phyloP scores from a whole-genome alignment of 2,888 invertebrate species.

The Nephrocerus scutellatus region DNA sequence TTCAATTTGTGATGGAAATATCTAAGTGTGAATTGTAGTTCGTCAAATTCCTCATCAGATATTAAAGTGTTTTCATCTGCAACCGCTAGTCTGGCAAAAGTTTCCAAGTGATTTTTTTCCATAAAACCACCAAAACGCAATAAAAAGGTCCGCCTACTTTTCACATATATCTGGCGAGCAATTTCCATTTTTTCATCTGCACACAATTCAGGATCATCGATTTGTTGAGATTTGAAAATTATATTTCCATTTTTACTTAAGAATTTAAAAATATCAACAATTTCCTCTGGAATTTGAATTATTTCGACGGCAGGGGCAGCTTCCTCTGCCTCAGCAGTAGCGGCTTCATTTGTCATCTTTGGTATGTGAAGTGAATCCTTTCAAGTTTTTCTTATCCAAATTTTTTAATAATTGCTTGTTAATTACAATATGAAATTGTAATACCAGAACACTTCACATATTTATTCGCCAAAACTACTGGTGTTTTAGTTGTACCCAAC shows the following conservation, averaged over 20 bases:
- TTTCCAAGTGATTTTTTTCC: conserved; percentile 58
- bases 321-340: not conserved
- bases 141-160: conserved; percentile 65
- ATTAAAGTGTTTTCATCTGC: conserved; percentile 32
- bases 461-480: no score
- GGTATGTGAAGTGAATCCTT: no score
- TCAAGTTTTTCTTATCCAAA: no score
- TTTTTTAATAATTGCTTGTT: not conserved
- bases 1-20: conserved; percentile 55
- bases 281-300: conserved; percentile 22
- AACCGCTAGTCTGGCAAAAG: conserved; percentile 53
- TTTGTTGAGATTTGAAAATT: conserved; percentile 76
- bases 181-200: conserved; percentile 63
- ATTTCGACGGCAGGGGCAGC: conserved; percentile 2
- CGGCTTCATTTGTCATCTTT: conserved; percentile 18
- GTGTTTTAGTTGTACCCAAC: no score
- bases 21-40: conserved; percentile 58
- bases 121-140: conserved; percentile 69
- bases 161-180: conserved; percentile 57
- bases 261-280: conserved; percentile 34
- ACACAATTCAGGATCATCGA: conserved; percentile 67
- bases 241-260: conserved; percentile 35
- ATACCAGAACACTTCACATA: no score
- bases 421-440: no score
- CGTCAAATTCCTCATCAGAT: conserved; percentile 47